Percentiles rank a stretch among this genome's conserved stretches.
These are phyloP conservation scores for Tinea trinotella DNA, from an alignment of 2,888 invertebrate genomes.

Conservation along the genomic window DNA sequence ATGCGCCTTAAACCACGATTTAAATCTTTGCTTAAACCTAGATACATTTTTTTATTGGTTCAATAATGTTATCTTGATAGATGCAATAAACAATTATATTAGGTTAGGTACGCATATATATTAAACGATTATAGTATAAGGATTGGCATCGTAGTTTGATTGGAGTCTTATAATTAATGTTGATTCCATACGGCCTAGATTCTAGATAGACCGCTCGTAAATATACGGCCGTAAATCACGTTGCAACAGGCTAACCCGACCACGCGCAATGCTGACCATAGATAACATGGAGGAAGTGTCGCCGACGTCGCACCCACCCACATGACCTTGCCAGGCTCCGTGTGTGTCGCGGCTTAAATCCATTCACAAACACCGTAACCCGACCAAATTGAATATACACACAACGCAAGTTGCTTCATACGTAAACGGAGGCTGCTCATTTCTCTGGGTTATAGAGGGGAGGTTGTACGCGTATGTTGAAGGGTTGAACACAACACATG, in stretches of 20 bases:
- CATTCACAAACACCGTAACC: constrained; percentile 38
- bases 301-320: constrained; percentile 21
- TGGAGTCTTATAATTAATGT: constrained; percentile 71
- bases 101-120: too few relatives aligned
- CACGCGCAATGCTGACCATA: constrained; percentile 44
- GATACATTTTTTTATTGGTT: too few relatives aligned
- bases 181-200: constrained; percentile 27
- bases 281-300: constrained; percentile 42
- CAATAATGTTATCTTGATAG: too few relatives aligned
- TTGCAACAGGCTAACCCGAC: constrained; percentile 4
- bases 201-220: not conserved
- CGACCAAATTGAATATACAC: constrained; percentile 30
- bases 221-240: constrained; percentile 37
- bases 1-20: too few relatives aligned
- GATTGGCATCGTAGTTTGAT: constrained; percentile 42
- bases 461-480: constrained; percentile 42
- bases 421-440: constrained; percentile 21
- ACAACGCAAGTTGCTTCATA: constrained; percentile 19
- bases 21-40: too few relatives aligned
- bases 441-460: constrained; percentile 5
- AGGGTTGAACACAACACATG: constrained; percentile 51
- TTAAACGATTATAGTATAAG: too few relatives aligned
- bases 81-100: not conserved
- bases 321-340: constrained; percentile 26
- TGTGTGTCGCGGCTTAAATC: constrained; percentile 33